A percentile compares a stretch with the other conserved stretches of the same genome.
phyloP scores from a whole-genome alignment of 2,888 invertebrate species.

The Yponomeuta plumbellus region DNA sequence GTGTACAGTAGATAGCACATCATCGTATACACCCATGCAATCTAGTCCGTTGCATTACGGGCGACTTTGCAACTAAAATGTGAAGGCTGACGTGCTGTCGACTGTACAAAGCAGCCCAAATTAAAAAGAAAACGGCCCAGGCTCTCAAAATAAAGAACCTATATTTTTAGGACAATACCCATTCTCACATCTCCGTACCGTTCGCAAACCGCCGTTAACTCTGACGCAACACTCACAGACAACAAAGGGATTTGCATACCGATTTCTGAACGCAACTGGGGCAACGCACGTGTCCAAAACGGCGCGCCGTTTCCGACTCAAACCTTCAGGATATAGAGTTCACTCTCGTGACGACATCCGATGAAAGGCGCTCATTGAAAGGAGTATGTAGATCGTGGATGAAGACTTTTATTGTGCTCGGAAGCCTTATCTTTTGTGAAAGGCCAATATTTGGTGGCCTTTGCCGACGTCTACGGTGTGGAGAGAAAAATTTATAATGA shows the following conservation, averaged over 20 bases:
- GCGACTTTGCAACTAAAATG: too few relatives aligned
- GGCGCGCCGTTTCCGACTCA: neutral
- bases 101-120: too few relatives aligned
- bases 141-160: too few relatives aligned
- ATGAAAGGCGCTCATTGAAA: constrained; percentile 10
- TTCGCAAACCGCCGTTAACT: constrained; percentile 51
- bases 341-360: neutral
- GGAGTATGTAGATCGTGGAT: constrained; percentile 7
- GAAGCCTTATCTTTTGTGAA: constrained; percentile 5
- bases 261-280: constrained; percentile 51
- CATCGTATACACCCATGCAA: too few relatives aligned
- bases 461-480: neutral
- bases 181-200: constrained; percentile 13
- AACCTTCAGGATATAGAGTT: neutral
- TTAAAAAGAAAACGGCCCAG: too few relatives aligned
- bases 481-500: neutral
- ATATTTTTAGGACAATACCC: neutral
- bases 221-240: constrained; percentile 56
- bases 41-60: too few relatives aligned
- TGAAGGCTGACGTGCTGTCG: too few relatives aligned
- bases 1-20: too few relatives aligned
- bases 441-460: constrained; percentile 12
- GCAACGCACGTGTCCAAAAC: constrained; percentile 2
- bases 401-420: constrained; percentile 8
- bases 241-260: constrained; percentile 71